phyloP scores from a whole-genome alignment of 2,113 vertebrate species.

The Pogonocichla stellata region DNA sequence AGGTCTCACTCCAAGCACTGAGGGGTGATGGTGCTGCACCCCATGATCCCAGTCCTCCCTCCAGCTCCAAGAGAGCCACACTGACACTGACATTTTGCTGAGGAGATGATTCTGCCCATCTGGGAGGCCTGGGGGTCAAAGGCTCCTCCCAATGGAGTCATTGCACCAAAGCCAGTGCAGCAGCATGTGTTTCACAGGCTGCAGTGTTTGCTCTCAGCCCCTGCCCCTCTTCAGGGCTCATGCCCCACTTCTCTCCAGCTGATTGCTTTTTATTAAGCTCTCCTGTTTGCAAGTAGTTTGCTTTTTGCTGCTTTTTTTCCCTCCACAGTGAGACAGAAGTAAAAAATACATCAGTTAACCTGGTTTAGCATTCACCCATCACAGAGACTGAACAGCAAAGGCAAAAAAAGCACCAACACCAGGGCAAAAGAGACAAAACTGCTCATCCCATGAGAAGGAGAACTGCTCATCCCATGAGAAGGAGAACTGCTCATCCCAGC shows the following conservation, averaged over 20 bases:
- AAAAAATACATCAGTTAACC: background rate
- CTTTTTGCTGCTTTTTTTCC: background rate
- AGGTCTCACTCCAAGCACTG: too few species aligned
- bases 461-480: background rate
- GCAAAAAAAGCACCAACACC: background rate
- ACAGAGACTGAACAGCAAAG: fast-evolving
- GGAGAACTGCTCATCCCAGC: background rate
- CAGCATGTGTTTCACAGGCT: fast-evolving
- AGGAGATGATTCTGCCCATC: background rate
- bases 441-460: background rate
- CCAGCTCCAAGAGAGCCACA: background rate
- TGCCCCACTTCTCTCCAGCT: background rate
- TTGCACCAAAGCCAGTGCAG: background rate
- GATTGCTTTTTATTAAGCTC: background rate
- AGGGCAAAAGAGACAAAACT: background rate
- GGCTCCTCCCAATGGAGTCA: fast-evolving
- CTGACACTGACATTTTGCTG: fast-evolving
- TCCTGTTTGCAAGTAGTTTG: background rate
- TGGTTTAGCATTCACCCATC: background rate
- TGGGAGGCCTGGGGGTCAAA: fast-evolving
- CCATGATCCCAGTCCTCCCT: background rate
- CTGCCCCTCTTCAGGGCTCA: background rate
- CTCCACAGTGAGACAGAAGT: background rate
- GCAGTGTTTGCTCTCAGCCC: fast-evolving
- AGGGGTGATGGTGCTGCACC: fast-evolving